Evolutionary conservation across 2,113 vertebrate genomes (phyloP), one percentile per base, ranked within the genome.

Genomic region (Gnathonemus echidnorhynchus): DNA sequence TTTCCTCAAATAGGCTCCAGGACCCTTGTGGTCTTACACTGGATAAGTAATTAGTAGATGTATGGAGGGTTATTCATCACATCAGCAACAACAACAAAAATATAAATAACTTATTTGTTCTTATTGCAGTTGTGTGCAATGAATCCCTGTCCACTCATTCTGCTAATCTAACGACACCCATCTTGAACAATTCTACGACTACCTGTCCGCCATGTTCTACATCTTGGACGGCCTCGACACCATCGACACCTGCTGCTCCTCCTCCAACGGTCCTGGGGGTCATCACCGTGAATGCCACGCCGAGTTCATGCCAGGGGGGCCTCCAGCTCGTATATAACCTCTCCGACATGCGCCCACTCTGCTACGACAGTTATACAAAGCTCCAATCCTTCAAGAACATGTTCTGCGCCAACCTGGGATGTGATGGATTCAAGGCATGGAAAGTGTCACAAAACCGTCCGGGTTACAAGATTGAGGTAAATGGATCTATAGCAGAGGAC

Each of bases 401-500:
- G 8, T 21, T 89, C 35, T 89, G 89, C 24, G 2, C 5, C 21
- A 39, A 85, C 1, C 19, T 89, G 10, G 50, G 74, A 6, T 89
- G 89, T 42, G 89, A 52, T 2, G 10, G 1, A 35, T 89, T 53
- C 77, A 21, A 1, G 7, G 5, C 0, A 3, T 50, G 50, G 77
- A 46, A 5, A 4, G 0, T 0, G 24, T 50, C 48, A 9, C 35
- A 27, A 45, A 31, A 4, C 0, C 0, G 0, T 8, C 0, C 0
- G 0, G 88, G 49, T 52, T 46, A 46, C 5, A 0, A 45, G 9
- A 46, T 89, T 13, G 15, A 0, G 19, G 50, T 3, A 17, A 21
- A 58, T 5, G 21, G 50, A 45, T n/a, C 11, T 13, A 0, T 48
- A 24, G 10, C 27, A 7, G 9, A n/a, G 2, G 46, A 2, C 35